phyloP scores from a whole-genome alignment of 2,797 vertebrate genomes.

The Rhynchonycteris naso region DNA sequence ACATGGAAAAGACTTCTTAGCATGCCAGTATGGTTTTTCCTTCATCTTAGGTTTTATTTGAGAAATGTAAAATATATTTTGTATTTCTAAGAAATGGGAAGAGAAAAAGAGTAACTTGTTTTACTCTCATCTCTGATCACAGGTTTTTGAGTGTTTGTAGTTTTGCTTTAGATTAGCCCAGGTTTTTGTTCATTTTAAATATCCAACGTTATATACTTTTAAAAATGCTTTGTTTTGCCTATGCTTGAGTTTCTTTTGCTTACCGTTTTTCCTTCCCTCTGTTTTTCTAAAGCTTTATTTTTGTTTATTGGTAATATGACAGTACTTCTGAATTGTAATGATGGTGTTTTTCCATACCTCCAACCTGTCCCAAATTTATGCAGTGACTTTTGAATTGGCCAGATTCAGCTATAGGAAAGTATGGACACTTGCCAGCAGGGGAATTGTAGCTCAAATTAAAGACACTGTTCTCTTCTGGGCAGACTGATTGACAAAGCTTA shows the following conservation, averaged over 20 bases:
- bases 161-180: not conserved
- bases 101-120: not conserved
- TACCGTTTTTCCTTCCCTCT: not conserved
- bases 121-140: not conserved
- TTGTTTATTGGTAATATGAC: not conserved
- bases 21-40: not conserved
- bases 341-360: slow-evolving; percentile 64
- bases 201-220: not conserved
- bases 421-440: slow-evolving; percentile 61
- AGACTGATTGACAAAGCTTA: slow-evolving; percentile 58
- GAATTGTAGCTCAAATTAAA: not conserved
- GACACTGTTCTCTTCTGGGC: slow-evolving; percentile 42
- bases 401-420: slow-evolving; percentile 10
- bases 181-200: not conserved
- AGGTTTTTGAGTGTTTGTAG: not conserved
- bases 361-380: slow-evolving; percentile 47
- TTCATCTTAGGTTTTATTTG: not conserved
- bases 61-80: not conserved
- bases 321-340: not conserved
- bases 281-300: not conserved
- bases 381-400: slow-evolving; percentile 56
- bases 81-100: not conserved
- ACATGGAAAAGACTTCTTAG: not conserved
- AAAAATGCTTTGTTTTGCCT: slow-evolving; percentile 28
- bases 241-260: not conserved